These are phyloP conservation scores for Anabacerthia variegaticeps DNA, from an alignment of 2,797 vertebrate species.

Conservation along the genomic window DNA sequence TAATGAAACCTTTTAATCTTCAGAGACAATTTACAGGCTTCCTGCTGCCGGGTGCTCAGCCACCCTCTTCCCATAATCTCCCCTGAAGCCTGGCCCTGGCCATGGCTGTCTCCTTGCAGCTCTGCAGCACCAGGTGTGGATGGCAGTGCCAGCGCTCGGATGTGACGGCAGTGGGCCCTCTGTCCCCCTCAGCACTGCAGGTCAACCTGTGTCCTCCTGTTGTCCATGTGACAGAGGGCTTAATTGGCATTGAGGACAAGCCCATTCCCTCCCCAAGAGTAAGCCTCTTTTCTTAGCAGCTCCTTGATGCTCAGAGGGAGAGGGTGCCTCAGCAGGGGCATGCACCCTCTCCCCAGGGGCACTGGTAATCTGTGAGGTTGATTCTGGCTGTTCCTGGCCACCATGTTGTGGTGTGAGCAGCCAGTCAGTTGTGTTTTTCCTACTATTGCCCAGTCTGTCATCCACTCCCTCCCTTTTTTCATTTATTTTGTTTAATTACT, in stretches of 20 bases:
- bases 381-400: fast-evolving
- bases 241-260: not conserved
- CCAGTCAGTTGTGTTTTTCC: not conserved
- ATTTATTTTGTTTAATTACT: not conserved
- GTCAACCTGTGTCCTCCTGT: not conserved
- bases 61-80: not conserved
- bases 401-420: too few species aligned
- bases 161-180: not conserved
- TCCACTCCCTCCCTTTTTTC: not conserved
- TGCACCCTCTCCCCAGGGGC: not conserved
- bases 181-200: fast-evolving
- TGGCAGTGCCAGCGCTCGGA: not conserved
- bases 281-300: not conserved
- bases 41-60: not conserved
- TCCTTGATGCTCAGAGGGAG: not conserved
- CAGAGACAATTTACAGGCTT: not conserved
- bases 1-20: not conserved
- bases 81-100: not conserved
- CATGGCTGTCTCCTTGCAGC: not conserved
- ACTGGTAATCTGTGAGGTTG: not conserved
- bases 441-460: not conserved
- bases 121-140: too few species aligned
- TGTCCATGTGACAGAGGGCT: not conserved
- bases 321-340: fast-evolving
- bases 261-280: not conserved